Conservation (phyloP, 2,113 vertebrate species). For the Sclerurus mexicanus region DNA sequence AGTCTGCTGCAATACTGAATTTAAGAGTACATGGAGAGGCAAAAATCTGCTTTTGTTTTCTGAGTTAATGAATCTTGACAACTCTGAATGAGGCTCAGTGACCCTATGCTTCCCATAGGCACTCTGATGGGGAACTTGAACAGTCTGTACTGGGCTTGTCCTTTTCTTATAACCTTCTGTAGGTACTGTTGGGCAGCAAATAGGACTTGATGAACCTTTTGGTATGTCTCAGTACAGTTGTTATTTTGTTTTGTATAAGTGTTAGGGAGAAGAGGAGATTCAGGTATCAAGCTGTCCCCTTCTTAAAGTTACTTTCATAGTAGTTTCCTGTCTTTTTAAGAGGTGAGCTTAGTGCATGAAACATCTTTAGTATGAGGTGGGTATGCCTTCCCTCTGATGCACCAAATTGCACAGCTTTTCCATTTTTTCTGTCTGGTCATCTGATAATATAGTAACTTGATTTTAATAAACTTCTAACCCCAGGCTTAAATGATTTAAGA, state of each 20-base stretch:
- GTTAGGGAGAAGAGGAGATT: neutral
- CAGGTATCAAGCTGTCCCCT: rapidly evolving
- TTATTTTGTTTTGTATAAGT: neutral
- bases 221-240: neutral
- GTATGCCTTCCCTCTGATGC: neutral
- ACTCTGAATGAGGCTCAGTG: neutral
- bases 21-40: neutral
- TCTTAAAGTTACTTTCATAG: neutral
- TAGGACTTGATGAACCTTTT: neutral
- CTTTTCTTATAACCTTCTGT: neutral
- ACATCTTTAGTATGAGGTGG: neutral
- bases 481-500: neutral
- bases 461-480: neutral
- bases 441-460: neutral
- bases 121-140: neutral
- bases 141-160: neutral
- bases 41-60: neutral
- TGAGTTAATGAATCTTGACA: neutral
- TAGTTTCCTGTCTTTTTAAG: neutral
- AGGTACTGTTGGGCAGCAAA: neutral
- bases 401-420: neutral
- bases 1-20: neutral
- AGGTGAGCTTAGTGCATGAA: neutral
- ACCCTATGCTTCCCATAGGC: neutral
- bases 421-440: neutral